These are phyloP conservation scores for Petroica traversi DNA, from an alignment of 2,113 vertebrate genomes.

Conservation along the genomic window DNA sequence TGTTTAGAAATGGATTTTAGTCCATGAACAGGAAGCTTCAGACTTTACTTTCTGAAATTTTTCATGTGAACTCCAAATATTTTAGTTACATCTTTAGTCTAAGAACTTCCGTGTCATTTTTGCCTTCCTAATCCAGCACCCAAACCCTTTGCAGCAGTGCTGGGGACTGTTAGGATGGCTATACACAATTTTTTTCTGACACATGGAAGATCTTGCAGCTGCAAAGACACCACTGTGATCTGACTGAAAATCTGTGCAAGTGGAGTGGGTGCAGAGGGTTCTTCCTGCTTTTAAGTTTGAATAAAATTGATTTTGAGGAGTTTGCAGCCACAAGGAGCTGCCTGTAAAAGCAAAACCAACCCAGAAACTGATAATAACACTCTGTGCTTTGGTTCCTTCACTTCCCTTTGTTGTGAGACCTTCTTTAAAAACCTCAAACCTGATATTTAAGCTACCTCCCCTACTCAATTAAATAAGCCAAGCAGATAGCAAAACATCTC, in stretches of 20 bases:
- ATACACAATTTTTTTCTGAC: accelerated
- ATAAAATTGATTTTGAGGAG: not conserved
- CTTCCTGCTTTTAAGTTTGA: not conserved
- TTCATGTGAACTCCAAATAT: not conserved
- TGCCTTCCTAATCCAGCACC: not conserved
- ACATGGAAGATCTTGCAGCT: not conserved
- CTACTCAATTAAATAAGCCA: not conserved
- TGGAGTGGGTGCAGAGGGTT: not conserved
- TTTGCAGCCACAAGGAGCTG: not conserved
- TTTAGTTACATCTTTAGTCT: not conserved
- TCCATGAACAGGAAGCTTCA: not conserved
- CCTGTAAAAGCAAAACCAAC: not conserved
- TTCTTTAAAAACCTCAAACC: not conserved
- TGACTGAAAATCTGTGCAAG: not conserved
- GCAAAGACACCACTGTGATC: not conserved
- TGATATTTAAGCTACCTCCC: not conserved
- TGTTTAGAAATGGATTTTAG: not conserved
- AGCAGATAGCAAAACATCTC: not conserved
- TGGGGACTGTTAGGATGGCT: not conserved
- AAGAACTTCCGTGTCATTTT: not conserved
- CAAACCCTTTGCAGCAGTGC: not conserved
- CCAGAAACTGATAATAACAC: not conserved
- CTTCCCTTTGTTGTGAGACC: not conserved
- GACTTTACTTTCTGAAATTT: not conserved
- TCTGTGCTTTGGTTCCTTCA: not conserved